Evolutionary conservation across 2,888 invertebrate species (phyloP), one percentile per base, ranked within the genome.

Genomic region (Graphium colonna): DNA sequence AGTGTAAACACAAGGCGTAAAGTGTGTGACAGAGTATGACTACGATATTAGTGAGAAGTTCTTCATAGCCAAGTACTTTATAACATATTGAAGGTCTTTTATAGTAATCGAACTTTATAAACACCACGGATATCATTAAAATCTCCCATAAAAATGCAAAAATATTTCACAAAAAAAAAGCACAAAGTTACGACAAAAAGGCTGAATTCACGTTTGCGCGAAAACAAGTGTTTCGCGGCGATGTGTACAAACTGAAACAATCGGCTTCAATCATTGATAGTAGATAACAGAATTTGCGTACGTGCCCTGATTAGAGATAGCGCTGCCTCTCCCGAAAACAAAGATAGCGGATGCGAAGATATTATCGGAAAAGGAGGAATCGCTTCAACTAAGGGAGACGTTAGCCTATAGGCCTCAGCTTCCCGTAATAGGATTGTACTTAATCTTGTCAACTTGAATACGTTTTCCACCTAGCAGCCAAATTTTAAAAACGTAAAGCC

Each of bases 231-330:
- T 21, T 21, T 21, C 5, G 21, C 5, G 21, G 21, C 21, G 21
- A 21, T 39, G 13, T 39, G 38, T 17, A n/a, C 31, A 33, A 45
- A 31, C 28, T 45, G 10, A 47, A 39, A 21, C 47, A 39, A 21
- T 16, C 47, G 47, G 10, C 38, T 21, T 13, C 47, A 39, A 21
- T 16, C 47, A 39, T 39, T 39, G 39, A 39, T 39, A 47, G 8
- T 13, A 40, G 26, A 38, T 15, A 47, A 47, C 38, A 31, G 42
- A 42, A 31, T 13, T 12, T 26, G 7, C 21, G 15, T 18, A 42
- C 33, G 43, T 28, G 9, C 15, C 10, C 17, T 12, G 15, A 39
- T 21, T 47, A 39, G n/a, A 16, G 16, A 28, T 40, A 48, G 12
- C 45, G n/a, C 36, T 7, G n/a, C 2, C 36, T 36, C 7, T 36